phyloP scores from a whole-genome alignment of 2,797 vertebrate species.

The Cheracebus regulus region DNA sequence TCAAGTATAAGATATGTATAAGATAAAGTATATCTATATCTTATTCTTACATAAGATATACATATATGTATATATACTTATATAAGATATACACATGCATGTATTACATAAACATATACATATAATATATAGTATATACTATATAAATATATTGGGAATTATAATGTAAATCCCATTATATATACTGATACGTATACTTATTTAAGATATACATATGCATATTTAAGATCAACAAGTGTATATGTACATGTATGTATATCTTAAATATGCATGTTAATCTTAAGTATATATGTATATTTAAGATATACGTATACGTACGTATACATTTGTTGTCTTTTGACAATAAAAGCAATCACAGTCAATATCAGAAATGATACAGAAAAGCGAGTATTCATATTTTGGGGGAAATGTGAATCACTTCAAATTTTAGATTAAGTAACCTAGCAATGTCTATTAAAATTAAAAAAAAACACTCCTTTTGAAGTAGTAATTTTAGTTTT shows the following conservation, averaged over 20 bases:
- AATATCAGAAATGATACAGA: background rate
- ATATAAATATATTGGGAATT: no score
- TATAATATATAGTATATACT: background rate
- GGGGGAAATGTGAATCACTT: background rate
- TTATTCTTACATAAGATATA: no score
- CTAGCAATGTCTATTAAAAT: background rate
- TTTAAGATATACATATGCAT: no score
- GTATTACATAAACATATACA: background rate
- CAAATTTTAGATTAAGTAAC: background rate
- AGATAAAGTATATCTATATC: no score
- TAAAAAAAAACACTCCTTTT: background rate
- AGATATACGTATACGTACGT: background rate
- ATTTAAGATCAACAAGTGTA: background rate
- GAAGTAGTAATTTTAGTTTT: background rate
- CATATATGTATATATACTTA: background rate
- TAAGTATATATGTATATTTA: background rate
- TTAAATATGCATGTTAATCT: background rate
- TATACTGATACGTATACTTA: no score
- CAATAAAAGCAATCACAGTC: background rate
- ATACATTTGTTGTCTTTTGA: background rate
- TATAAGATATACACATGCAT: no score
- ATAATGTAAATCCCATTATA: no score
- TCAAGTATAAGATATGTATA: no score
- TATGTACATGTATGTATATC: background rate
- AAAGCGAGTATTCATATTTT: background rate